A percentile compares a stretch with the other conserved stretches of the same genome.
These are phyloP conservation scores for Chymomyza amoena DNA, from an alignment of 2,888 invertebrate genomes.

Conservation along the genomic window DNA sequence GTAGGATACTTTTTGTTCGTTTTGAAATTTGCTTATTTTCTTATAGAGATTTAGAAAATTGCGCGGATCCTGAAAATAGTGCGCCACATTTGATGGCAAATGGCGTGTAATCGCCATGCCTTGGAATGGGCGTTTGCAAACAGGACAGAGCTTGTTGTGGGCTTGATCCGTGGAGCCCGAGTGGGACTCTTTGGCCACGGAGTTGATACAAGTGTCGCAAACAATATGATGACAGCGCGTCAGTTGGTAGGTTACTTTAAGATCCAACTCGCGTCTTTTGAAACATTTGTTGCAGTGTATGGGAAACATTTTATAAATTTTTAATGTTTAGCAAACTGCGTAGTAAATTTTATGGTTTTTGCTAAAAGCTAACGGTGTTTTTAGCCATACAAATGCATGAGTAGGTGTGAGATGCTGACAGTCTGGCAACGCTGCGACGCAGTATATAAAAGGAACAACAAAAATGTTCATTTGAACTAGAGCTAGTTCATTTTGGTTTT, in stretches of 20 bases:
- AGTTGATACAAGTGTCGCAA: constrained; percentile 29
- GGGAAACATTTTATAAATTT: constrained; percentile 41
- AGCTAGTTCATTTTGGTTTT: background rate
- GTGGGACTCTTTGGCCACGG: background rate
- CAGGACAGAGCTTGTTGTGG: constrained; percentile 27
- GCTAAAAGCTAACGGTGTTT: constrained; percentile 26
- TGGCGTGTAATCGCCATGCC: constrained; percentile 20
- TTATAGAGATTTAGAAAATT: constrained; percentile 5
- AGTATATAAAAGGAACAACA: no score
- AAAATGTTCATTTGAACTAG: no score
- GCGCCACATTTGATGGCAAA: constrained; percentile 36
- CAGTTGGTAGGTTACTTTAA: constrained; percentile 20
- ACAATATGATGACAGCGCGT: constrained; percentile 45
- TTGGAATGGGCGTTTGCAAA: constrained; percentile 26
- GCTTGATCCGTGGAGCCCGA: background rate
- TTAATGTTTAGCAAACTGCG: background rate
- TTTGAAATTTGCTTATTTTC: constrained; percentile 34
- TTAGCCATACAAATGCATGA: background rate
- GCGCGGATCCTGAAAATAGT: constrained; percentile 47
- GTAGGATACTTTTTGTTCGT: constrained; percentile 30
- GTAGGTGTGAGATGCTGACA: background rate
- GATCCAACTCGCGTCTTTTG: background rate
- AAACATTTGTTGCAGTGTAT: constrained; percentile 49
- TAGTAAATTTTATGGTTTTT: background rate
- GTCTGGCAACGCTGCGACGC: constrained; percentile 26